Base-by-base conservation (phyloP, 2,113 vertebrate species). In the Nycticryphes semicollaris region DNA sequence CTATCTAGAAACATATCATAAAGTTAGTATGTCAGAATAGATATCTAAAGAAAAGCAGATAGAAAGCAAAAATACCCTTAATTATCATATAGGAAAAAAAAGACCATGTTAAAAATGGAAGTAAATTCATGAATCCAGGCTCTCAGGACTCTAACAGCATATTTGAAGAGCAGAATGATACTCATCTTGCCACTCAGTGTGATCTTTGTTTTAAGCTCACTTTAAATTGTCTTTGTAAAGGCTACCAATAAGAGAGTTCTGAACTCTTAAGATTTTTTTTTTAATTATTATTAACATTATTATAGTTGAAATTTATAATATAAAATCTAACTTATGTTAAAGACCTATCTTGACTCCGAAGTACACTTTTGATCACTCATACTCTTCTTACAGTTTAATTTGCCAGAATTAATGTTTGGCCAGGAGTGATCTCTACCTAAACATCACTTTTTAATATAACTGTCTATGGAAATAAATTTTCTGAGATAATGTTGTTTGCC, bases 391-490 rank as follows among this genome's bases (percentile, higher is more conserved):
- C 14, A 60, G 22, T 84, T 89, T 87, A 72, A 84, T 81, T 68
- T 94, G 37, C 35, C 78, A 74, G 39, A 92, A 84, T 91, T 93
- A 78, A 78, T 91, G 7, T 94, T 96, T 96, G 51, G 8, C 48
- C 81, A 94, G 92, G 81, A 94, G 78, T 82, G 48, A 79, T 84
- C 47, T 72, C 78, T 85, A 56, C 20, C 41, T 91, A 68, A 87
- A 82, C 12, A 39, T 41, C 20, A 4, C 4, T 77, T 79, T 84
- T 82, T 83, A 64, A 83, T 68, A 83, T 39, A 83, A 22, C 12
- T 33, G 83, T 75, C 33, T 75, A 75, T 50, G 60, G 77, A 95
- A 95, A 95, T 82, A 91, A 50, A 84, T 89, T 89, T 94, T 90
- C 74, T 89, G 69, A 96, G 74, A 89, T 89, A 75, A 82, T 89